Base-by-base conservation (phyloP, 1,140 invertebrate genomes). In the Bombus pyrosoma region DNA sequence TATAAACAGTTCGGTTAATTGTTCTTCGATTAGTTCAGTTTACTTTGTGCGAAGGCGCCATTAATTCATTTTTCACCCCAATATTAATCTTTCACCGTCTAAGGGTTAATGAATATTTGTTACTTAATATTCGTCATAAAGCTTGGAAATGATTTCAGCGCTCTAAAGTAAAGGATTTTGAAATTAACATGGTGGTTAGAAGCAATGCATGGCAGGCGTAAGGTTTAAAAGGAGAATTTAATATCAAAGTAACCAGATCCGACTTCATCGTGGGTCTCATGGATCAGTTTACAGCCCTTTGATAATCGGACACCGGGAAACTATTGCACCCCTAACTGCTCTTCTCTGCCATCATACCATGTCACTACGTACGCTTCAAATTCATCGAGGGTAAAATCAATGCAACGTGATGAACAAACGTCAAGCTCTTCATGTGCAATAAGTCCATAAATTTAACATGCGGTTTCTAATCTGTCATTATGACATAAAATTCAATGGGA, bases 221-320 rank as follows among this genome's bases (percentile, higher is more conserved):
- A 90, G 83, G 89, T 90, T 88, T 92, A 91, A 92, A 91, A 91
- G 90, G 81, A 90, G 87, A 90, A 92, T 94, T 92, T 93, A 93
- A 93, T 93, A 93, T 92, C 91, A 91, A 85, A 82, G 92, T 87
- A 91, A 93, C 90, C 88, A 81, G 91, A 93, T 91, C 90, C 87
- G 86, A 88, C 86, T 91, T 90, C 91, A 86, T 92, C 90, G 87
- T 83, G 85, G 86, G 83, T 89, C 85, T 47, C 89, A 39, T 81
- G 78, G 86, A 91, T 94, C 89, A 88, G 86, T 90, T 93, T 93
- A 90, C 92, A 91, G 69, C 84, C 83, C 90, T 93, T 93, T 93
- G 91, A 90, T 91, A 91, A 94, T 82, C 81, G 87, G 90, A 93
- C 78, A 92, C 92, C 88, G 85, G 71, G 77, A 91, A 93, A 89